phyloP scores from a whole-genome alignment of 1,140 invertebrate genomes.

The Schlechtendalia chinensis region DNA sequence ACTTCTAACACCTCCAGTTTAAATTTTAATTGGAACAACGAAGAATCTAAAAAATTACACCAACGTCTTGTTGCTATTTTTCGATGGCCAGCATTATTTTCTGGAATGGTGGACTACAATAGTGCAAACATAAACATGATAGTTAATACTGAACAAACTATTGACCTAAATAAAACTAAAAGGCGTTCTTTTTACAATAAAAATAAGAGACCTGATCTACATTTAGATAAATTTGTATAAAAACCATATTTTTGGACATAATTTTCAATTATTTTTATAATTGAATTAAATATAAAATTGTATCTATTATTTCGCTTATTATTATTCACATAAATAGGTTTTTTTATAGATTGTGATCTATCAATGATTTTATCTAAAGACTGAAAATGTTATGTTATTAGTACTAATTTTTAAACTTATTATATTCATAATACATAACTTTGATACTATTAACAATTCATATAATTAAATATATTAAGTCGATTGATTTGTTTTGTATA shows the following conservation, averaged over 20 bases:
- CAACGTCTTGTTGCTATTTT: conserved; percentile 27
- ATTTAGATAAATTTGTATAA: background rate
- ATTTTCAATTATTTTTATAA: background rate
- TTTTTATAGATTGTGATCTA: background rate
- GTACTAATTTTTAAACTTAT: too few relatives aligned
- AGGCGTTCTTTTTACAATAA: background rate
- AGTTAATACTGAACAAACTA: background rate
- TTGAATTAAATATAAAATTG: background rate
- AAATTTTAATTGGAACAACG: conserved; percentile 22
- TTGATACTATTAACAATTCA: too few relatives aligned
- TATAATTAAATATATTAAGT: too few relatives aligned
- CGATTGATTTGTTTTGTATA: too few relatives aligned
- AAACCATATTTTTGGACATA: background rate
- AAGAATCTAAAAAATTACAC: conserved; percentile 26
- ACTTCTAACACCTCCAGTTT: background rate
- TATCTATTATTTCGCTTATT: too few relatives aligned
- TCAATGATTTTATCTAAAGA: background rate
- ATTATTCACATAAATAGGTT: too few relatives aligned
- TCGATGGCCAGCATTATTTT: conserved; percentile 32
- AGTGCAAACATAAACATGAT: conserved; percentile 5
- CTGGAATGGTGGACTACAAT: conserved; percentile 1
- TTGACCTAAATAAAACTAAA: background rate
- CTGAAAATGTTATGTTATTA: background rate
- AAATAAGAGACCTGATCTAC: background rate
- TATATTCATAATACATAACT: too few relatives aligned